Evolutionary conservation across 64 coral and sea anemone genomes (phyloP).

Genomic region (Platygyra sinensis): DNA sequence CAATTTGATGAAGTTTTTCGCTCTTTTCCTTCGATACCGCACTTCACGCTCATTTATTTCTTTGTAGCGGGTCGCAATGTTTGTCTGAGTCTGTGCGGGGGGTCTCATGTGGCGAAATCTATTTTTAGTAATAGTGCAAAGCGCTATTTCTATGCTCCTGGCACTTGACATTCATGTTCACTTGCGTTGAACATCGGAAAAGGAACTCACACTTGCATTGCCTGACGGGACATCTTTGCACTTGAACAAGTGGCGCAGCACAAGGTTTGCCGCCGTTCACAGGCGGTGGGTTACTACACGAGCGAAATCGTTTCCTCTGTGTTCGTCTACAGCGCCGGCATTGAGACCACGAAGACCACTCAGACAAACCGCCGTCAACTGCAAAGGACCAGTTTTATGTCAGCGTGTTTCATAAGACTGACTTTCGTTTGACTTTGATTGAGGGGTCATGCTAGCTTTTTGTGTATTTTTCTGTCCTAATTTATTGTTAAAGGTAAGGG

Average conservation of each 20-base stretch:
- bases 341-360: slow-evolving; percentile 63
- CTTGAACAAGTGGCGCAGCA: neutral
- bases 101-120: too few species aligned
- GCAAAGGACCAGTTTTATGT: neutral
- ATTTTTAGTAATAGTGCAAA: too few species aligned
- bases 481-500: too few species aligned
- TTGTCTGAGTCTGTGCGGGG: too few species aligned
- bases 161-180: too few species aligned
- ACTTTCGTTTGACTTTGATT: neutral
- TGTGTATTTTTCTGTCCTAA: neutral
- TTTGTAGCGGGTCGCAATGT: too few species aligned
- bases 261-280: slow-evolving; percentile 74
- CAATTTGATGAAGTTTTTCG: too few species aligned
- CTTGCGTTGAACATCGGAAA: neutral
- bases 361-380: slow-evolving; percentile 52
- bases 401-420: neutral
- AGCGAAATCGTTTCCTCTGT: slow-evolving; percentile 46
- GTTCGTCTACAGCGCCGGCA: slow-evolving; percentile 62
- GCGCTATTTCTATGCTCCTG: too few species aligned
- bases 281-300: slow-evolving; percentile 69
- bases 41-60: too few species aligned
- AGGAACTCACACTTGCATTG: slow-evolving; percentile 45
- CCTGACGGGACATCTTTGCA: slow-evolving; percentile 32
- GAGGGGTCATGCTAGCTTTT: neutral
- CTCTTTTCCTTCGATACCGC: too few species aligned